A percentile compares a stretch with the other conserved stretches of the same genome.
Conservation (phyloP, 92 coral and sea anemone genomes). For the Blastomussa wellsi region DNA sequence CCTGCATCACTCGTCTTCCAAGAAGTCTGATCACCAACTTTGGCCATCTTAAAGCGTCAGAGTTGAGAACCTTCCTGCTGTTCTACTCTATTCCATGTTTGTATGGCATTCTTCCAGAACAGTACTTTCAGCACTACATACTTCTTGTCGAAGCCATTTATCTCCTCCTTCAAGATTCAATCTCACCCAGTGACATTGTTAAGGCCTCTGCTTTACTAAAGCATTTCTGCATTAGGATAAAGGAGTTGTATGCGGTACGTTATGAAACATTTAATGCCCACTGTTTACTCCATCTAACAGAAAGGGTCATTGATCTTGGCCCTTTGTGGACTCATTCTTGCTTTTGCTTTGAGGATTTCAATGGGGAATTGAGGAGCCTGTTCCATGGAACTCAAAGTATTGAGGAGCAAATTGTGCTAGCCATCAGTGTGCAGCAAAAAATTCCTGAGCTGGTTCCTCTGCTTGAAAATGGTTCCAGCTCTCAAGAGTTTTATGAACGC, state of each 20-base stretch:
- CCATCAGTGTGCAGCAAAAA: constrained; percentile 34
- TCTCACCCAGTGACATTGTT: constrained; percentile 25
- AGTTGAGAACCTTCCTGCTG: constrained; percentile 49
- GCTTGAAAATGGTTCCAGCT: constrained; percentile 46
- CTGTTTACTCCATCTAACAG: constrained; percentile 17
- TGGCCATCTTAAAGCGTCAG: constrained; percentile 57
- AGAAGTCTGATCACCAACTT: constrained; percentile 47
- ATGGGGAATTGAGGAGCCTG: constrained; percentile 38
- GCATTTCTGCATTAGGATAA: constrained; percentile 49
- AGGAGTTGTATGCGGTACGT: constrained; percentile 32
- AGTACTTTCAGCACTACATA: constrained; percentile 56
- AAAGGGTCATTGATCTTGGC: constrained; percentile 34
- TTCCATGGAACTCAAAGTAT: constrained; percentile 40
- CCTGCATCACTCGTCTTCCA: constrained; percentile 51
- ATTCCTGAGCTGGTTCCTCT: constrained; percentile 43
- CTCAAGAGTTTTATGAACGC: constrained; percentile 32
- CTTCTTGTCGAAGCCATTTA: constrained; percentile 49
- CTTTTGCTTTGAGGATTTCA: constrained; percentile 43
- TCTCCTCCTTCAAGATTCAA: constrained; percentile 43
- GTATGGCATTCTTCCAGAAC: constrained; percentile 58
- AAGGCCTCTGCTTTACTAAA: constrained; percentile 43
- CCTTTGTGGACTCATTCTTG: constrained; percentile 42
- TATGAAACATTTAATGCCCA: constrained; percentile 53
- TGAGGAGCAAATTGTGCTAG: constrained; percentile 29
- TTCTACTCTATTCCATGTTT: constrained; percentile 52